Conservation (phyloP, 1,140 invertebrate species). For the Vanessa atalanta region DNA sequence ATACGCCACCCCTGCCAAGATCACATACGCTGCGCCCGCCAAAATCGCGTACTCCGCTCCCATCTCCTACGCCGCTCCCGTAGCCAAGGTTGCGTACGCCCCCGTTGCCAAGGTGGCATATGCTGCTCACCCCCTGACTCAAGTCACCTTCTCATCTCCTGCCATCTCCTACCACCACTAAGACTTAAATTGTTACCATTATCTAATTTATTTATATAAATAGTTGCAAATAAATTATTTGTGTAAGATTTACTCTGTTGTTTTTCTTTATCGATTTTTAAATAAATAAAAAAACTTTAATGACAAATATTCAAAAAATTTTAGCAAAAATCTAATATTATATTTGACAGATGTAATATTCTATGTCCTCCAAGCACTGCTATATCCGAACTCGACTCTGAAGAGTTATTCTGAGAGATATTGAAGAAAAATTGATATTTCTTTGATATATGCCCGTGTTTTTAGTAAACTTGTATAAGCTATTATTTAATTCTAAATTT, state of each 20-base stretch:
- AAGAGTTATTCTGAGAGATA: no score
- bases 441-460: no score
- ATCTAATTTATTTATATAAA: slow-evolving; percentile 31
- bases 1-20: slow-evolving; percentile 9
- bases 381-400: no score
- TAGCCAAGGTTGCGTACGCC: slow-evolving; percentile 83
- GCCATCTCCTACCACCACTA: slow-evolving; percentile 63
- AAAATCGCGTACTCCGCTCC: slow-evolving; percentile 7
- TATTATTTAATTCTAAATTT: no score
- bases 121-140: slow-evolving; percentile 39
- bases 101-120: slow-evolving; percentile 51
- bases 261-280: slow-evolving; percentile 1
- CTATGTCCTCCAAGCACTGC: no score
- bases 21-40: background rate
- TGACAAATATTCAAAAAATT: no score
- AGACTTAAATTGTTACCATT: slow-evolving; percentile 14
- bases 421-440: no score
- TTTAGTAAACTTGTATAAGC: no score
- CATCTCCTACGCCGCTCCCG: slow-evolving; percentile 33
- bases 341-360: no score
- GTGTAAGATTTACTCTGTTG: slow-evolving; percentile 30
- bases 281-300: background rate
- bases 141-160: slow-evolving; percentile 58
- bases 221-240: slow-evolving; percentile 36
- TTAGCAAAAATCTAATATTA: no score